Base-by-base conservation (phyloP, 2,797 vertebrate species). In the Chaetophractus vellerosus region DNA sequence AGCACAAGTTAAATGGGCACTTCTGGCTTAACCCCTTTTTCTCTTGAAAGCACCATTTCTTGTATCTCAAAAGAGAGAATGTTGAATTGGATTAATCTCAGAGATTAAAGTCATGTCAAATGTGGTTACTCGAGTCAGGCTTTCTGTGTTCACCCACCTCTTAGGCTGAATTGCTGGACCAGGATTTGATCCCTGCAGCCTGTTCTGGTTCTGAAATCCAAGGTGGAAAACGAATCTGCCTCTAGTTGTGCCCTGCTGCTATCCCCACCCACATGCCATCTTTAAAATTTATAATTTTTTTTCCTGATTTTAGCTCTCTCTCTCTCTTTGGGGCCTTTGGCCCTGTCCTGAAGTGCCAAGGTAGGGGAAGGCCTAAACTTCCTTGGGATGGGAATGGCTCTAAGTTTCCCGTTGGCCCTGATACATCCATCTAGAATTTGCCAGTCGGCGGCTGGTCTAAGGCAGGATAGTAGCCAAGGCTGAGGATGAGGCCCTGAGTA, bases 221-320 rank as follows among this genome's bases (percentile, higher is more conserved):
- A 94, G 89, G 63, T 68, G 80, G 52, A 90, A 93, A 91, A 88
- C 28, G 14, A 85, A 81, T 89, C 33, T 59, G 45, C 59, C 75
- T 50, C 28, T 26, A 71, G 10, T 23, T n/a, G 55, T 24, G 26
- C 31, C 50, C 11, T 3, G 4, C 14, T 26, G 75, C 50, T 8
- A 52, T 9, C 31, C 52, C 48, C 23, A 50, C 45, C 57, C 81
- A 76, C 64, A 64, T 2, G 3, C 38, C 6, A 0, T 41, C 48
- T 90, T 91, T 75, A 82, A 38, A 74, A 48, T 5, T 23, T 19
- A 14, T 18, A 9, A 55, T 55, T 55, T 64, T 52, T 45, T 41
- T 36, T 15, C n/a, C 75, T 78, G 31, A 48, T 26, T 63, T 68
- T 59, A 89, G 15, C 28, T 90, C 90, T 63, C 12, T 31, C 80